These are phyloP conservation scores for Patella ulyssiponensis DNA, from an alignment of 2,888 invertebrate species.

Conservation along the genomic window DNA sequence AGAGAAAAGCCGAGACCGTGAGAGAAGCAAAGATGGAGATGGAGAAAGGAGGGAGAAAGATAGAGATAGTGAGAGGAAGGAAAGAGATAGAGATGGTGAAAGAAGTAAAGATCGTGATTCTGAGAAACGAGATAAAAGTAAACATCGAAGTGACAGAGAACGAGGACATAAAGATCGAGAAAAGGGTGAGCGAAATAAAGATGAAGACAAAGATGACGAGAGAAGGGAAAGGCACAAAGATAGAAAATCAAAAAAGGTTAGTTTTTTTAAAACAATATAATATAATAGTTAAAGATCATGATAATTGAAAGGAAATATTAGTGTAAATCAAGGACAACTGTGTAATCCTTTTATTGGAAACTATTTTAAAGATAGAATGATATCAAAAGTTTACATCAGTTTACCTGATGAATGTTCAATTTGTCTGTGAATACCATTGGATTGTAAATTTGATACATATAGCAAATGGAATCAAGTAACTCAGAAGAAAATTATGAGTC, in stretches of 20 bases:
- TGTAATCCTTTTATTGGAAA: no score
- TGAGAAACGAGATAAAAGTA: conserved; percentile 41
- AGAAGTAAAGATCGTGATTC: conserved; percentile 26
- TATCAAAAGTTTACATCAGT: no score
- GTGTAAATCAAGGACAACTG: no score
- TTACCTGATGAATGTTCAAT: no score
- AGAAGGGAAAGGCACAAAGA: conserved; percentile 32
- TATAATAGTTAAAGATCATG: no score
- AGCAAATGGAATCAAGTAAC: no score
- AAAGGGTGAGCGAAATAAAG: conserved; percentile 33
- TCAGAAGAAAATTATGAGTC: not conserved
- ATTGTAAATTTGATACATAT: no score
- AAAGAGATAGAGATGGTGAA: conserved; percentile 32
- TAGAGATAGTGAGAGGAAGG: conserved; percentile 31
- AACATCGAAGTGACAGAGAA: conserved; percentile 39
- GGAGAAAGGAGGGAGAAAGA: conserved; percentile 37
- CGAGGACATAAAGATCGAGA: conserved; percentile 37
- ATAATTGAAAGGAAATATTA: no score
- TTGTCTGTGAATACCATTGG: no score
- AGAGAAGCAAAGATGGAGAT: conserved; percentile 25
- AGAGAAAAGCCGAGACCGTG: conserved; percentile 28
- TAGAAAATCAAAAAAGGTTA: conserved; percentile 32
- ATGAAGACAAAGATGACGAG: conserved; percentile 45
- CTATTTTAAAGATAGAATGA: no score
- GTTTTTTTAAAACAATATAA: not conserved